These are phyloP conservation scores for Lasius platythorax DNA, from an alignment of 2,888 invertebrate genomes.

Conservation along the genomic window DNA sequence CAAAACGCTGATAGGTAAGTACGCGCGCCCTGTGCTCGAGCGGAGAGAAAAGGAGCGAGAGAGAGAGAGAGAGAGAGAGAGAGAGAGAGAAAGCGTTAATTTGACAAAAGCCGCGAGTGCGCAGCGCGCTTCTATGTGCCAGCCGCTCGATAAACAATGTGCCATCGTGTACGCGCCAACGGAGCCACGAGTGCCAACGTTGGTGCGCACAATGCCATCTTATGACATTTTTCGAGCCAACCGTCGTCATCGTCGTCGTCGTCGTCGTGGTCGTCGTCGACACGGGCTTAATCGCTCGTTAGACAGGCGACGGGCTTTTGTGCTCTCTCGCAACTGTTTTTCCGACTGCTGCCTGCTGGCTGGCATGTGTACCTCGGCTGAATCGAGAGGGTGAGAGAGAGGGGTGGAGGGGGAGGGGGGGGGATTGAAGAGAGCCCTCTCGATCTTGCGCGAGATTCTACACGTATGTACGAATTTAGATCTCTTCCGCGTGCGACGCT, in stretches of 20 bases:
- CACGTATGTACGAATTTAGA: slow-evolving; percentile 25
- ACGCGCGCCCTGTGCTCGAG: slow-evolving; percentile 50
- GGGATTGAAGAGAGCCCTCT: slow-evolving; percentile 4
- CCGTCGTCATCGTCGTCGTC: slow-evolving; percentile 44
- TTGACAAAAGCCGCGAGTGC: slow-evolving; percentile 59
- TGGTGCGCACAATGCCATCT: slow-evolving; percentile 79
- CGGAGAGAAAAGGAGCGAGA: not conserved
- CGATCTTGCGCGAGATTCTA: slow-evolving; percentile 16
- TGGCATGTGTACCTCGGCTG: not conserved
- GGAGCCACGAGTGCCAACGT: slow-evolving; percentile 79
- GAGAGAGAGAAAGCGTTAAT: slow-evolving; percentile 38
- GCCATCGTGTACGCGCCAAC: slow-evolving; percentile 84
- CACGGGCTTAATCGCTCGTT: slow-evolving; percentile 80
- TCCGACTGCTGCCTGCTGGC: slow-evolving; percentile 59
- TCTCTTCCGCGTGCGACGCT: not conserved
- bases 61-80: not conserved
- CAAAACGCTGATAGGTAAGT: slow-evolving; percentile 29
- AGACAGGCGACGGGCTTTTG: slow-evolving; percentile 77
- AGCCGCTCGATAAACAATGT: slow-evolving; percentile 82
- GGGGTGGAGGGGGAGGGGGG: not conserved
- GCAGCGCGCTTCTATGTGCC: slow-evolving; percentile 51
- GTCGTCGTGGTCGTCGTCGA: slow-evolving; percentile 22
- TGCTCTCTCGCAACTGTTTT: slow-evolving; percentile 72
- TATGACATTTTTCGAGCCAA: slow-evolving; percentile 81
- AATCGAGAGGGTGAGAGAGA: slow-evolving; percentile 13